These are phyloP conservation scores for Sinosuthora webbiana DNA, from an alignment of 2,113 vertebrate genomes.

Conservation along the genomic window DNA sequence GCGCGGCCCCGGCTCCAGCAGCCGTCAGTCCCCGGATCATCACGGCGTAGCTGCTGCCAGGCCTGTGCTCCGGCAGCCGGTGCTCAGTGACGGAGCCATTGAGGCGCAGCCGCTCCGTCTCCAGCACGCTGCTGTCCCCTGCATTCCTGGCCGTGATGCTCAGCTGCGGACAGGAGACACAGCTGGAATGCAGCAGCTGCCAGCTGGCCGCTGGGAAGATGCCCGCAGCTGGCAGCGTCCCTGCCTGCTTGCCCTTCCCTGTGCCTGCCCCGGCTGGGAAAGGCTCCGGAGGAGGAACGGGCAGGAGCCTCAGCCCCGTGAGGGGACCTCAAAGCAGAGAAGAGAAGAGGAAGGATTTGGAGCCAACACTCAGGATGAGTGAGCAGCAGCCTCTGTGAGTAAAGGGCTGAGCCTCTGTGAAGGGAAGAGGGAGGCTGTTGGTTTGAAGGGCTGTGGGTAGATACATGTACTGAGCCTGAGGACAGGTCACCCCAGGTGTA, in stretches of 20 bases:
- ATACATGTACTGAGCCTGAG: fast-evolving
- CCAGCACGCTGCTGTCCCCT: not conserved
- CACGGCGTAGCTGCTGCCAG: not conserved
- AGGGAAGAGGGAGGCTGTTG: no score
- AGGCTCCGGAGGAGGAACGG: not conserved
- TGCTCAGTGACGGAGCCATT: not conserved
- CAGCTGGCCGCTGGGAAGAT: not conserved
- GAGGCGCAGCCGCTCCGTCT: not conserved
- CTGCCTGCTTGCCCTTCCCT: not conserved
- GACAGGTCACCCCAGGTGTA: no score
- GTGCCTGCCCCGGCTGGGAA: fast-evolving
- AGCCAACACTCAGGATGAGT: fast-evolving
- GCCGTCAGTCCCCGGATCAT: not conserved
- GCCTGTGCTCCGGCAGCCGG: not conserved
- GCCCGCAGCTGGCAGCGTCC: not conserved
- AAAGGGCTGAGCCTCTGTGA: not conserved
- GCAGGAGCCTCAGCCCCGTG: not conserved
- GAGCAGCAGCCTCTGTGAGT: not conserved
- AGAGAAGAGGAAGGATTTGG: not conserved
- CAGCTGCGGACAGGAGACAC: not conserved
- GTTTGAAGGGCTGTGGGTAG: fast-evolving
- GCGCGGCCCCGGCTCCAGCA: not conserved
- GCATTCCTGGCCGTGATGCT: not conserved
- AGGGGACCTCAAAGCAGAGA: fast-evolving
- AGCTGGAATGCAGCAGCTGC: not conserved